Conservation (phyloP, 2,888 invertebrate genomes). For the Empis livida region DNA sequence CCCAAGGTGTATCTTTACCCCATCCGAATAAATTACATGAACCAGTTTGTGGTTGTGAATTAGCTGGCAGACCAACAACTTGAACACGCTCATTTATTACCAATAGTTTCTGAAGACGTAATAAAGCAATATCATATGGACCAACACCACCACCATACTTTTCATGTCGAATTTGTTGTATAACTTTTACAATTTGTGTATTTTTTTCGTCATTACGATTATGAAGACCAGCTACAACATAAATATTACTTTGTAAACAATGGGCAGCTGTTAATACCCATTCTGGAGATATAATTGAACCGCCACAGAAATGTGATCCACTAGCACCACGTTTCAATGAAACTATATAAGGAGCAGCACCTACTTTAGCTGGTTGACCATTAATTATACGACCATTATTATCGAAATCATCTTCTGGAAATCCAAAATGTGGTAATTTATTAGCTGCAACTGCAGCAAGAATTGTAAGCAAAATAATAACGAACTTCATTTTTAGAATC, state of each 20-base stretch:
- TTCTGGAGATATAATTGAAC: slow-evolving; percentile 24
- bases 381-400: slow-evolving; percentile 25
- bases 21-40: slow-evolving; percentile 17
- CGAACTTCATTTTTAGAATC: background rate
- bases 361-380: slow-evolving; percentile 24
- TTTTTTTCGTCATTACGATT: slow-evolving; percentile 16
- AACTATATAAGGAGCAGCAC: slow-evolving; percentile 36
- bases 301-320: slow-evolving; percentile 31
- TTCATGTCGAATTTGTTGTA: slow-evolving; percentile 26
- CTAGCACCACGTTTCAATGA: slow-evolving; percentile 22
- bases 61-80: slow-evolving; percentile 6
- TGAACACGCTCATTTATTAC: slow-evolving; percentile 17
- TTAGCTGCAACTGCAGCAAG: background rate
- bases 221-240: slow-evolving; percentile 33
- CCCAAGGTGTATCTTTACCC: slow-evolving; percentile 24
- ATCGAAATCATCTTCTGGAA: background rate
- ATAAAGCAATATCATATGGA: slow-evolving; percentile 42
- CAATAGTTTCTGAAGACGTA: slow-evolving; percentile 24
- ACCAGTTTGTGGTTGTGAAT: slow-evolving; percentile 5
- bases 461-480: background rate
- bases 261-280: slow-evolving; percentile 34
- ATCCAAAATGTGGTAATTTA: background rate
- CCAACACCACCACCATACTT: slow-evolving; percentile 29
- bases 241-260: slow-evolving; percentile 25
- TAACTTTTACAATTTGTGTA: slow-evolving; percentile 19